These are phyloP conservation scores for Lamellibrachia satsuma DNA, from an alignment of 2,888 invertebrate genomes.

Conservation along the genomic window DNA sequence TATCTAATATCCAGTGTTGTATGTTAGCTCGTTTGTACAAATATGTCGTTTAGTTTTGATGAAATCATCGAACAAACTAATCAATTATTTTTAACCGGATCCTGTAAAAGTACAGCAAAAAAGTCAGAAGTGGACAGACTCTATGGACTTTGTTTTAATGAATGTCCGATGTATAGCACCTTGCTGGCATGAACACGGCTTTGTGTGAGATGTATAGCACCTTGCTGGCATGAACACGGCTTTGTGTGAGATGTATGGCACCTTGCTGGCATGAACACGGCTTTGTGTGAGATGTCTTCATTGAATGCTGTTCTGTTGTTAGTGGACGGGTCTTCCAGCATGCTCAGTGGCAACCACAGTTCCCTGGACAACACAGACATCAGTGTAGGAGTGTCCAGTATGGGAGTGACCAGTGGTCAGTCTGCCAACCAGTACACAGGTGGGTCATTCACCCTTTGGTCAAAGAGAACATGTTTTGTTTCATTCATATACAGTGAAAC, in stretches of 20 bases:
- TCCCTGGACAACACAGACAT: neutral
- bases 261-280: neutral
- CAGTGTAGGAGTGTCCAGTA: neutral
- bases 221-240: neutral
- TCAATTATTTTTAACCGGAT: no score
- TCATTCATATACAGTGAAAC: no score
- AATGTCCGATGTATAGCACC: neutral
- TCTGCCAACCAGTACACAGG: neutral
- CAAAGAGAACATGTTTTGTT: no score
- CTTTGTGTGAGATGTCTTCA: neutral
- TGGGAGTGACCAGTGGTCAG: slow-evolving; percentile 11
- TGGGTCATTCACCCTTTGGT: neutral
- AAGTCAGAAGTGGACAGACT: no score
- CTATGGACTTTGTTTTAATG: no score
- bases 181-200: neutral
- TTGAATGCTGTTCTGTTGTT: neutral
- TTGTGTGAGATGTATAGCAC: neutral
- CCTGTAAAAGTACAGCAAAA: no score
- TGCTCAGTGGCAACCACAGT: neutral
- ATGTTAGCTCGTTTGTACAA: no score
- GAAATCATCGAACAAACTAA: no score
- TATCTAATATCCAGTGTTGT: no score
- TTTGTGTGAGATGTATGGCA: neutral
- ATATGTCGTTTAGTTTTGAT: no score
- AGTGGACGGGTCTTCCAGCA: neutral